Evolutionary conservation across 2,797 vertebrate genomes (phyloP).

Genomic region (Glossophaga mutica): DNA sequence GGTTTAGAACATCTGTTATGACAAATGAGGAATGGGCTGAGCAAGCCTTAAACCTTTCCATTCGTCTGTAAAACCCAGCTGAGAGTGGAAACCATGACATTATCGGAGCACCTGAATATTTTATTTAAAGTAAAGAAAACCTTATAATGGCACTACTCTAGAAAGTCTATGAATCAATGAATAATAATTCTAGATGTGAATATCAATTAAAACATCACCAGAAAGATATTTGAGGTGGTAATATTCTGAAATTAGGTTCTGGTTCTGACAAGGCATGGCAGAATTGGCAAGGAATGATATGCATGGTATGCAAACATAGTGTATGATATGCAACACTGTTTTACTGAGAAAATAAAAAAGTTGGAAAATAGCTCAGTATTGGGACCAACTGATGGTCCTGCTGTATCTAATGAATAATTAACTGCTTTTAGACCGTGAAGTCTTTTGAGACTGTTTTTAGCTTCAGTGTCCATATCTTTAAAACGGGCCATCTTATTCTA

Average conservation of each 20-base stretch:
- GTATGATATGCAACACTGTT: not conserved
- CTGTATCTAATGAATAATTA: not conserved
- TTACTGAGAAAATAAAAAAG: not conserved
- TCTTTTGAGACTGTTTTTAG: not conserved
- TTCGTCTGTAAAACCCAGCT: not conserved
- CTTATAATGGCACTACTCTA: not conserved
- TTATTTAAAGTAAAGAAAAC: not conserved
- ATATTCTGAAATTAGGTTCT: not conserved
- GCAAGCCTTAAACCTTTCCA: not conserved
- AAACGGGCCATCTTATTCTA: slow-evolving; percentile 3
- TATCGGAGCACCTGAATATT: not conserved
- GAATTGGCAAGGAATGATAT: not conserved
- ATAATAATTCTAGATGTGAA: not conserved
- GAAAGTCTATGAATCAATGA: not conserved
- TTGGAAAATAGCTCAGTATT: slow-evolving; percentile 1
- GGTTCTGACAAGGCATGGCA: not conserved
- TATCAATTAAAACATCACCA: not conserved
- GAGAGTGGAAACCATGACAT: not conserved
- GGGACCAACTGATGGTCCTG: not conserved
- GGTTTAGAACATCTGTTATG: not conserved
- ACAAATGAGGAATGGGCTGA: not conserved
- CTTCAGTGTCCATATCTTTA: not conserved
- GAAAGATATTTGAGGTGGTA: not conserved
- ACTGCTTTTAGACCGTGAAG: not conserved
- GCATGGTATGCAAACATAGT: not conserved